Base-by-base conservation (phyloP, 1,140 invertebrate species). In the Drosophila yakuba region DNA sequence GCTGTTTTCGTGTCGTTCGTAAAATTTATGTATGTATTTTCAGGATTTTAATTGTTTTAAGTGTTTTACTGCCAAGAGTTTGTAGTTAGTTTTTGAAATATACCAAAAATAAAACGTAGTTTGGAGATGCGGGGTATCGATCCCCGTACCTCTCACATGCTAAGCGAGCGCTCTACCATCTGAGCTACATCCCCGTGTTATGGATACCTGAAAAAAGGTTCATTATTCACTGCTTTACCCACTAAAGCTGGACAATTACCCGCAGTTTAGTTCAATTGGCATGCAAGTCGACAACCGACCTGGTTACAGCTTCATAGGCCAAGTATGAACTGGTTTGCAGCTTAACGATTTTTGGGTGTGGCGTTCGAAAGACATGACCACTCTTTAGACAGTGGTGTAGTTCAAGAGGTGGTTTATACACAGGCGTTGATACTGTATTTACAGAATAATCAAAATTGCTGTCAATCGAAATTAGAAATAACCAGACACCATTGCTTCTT, bases 141-240 rank as follows among this genome's bases (percentile, higher is more conserved):
- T 96, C 95, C 95, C 94, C 94, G 95, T 96, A 96, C 95, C 95
- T 96, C 95, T 96, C 95, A 94, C 95, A 96, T 96, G 95, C 95
- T 96, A 96, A 96, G 95, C 95, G 95, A 96, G 95, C 95, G 95
- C 95, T 96, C 95, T 96, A 96, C 95, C 95, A 95, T 95, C 94
- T 76, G 74, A 88, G 83, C 79, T 88, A 88, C 83, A 88, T 86
- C 82, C 82, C 83, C 82, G 11, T 57, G 38, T 63, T 48, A 23
- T 4, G 4, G 11, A 32, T 17, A 20, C 6, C 7, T 32, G 35
- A 12, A 63, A 41, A 80, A 44, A 36, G 47, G 43, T 44, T 28
- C 25, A 48, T 62, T 78, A 74, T 68, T 17, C 25, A 44, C 17
- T 23, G 5, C 54, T 63, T 12, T 20, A 15, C 15, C 36, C 25